Evolutionary conservation across 92 coral and sea anemone species (phyloP).

Genomic region (Parazoanthus swiftii): DNA sequence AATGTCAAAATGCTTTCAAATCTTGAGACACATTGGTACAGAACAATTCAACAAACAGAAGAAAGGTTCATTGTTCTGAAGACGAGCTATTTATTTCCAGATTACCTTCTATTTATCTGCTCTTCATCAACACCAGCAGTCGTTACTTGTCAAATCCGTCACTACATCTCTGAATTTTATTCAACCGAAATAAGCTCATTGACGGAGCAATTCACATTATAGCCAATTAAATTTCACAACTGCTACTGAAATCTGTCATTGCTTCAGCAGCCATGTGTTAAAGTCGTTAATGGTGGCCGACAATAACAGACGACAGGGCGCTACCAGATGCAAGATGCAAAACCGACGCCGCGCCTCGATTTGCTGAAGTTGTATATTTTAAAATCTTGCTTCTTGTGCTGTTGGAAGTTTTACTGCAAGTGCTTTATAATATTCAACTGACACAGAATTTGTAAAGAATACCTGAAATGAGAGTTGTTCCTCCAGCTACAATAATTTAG

Average conservation of each 20-base stretch:
- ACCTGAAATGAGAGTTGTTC: background rate
- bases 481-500: background rate
- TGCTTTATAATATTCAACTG: background rate
- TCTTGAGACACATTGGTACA: background rate
- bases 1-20: background rate
- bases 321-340: constrained; percentile 12
- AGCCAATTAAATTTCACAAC: constrained; percentile 3
- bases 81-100: background rate
- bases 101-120: background rate
- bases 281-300: background rate
- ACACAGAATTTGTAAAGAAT: background rate
- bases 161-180: constrained; percentile 1
- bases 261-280: background rate
- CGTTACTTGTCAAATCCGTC: background rate
- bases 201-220: background rate
- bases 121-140: background rate
- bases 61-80: background rate
- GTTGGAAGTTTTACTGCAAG: background rate
- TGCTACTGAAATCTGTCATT: constrained; percentile 8
- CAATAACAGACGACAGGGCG: background rate
- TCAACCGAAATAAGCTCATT: constrained; percentile 1
- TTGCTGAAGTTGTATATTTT: background rate
- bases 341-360: background rate
- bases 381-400: background rate
- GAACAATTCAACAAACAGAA: background rate